Evolutionary conservation across 2,113 vertebrate genomes (phyloP).

Genomic region (Odontophorus gujanensis): DNA sequence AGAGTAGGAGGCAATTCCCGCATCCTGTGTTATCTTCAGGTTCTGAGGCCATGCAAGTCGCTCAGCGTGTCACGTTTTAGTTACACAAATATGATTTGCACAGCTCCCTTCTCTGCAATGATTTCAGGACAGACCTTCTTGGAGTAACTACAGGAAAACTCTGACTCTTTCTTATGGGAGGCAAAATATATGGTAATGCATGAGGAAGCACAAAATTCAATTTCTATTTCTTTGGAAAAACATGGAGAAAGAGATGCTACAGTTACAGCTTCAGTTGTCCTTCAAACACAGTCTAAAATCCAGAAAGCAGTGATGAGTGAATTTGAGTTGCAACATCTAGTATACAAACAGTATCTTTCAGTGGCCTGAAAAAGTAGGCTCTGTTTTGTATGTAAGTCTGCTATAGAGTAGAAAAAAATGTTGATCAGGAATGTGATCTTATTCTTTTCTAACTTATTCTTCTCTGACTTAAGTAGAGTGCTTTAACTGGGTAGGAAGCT

Average conservation of each 20-base stretch:
- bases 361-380: not conserved
- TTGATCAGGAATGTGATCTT: not conserved
- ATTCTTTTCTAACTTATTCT: not conserved
- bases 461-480: not conserved
- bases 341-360: not conserved
- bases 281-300: not conserved
- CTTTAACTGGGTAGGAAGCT: not conserved
- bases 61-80: not conserved
- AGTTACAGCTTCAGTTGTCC: not conserved
- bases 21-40: slow-evolving; percentile 8
- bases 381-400: not conserved
- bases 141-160: not conserved
- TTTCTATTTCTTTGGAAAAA: not conserved
- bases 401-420: no score
- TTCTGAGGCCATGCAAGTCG: not conserved
- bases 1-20: slow-evolving; percentile 38
- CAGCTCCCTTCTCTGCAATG: not conserved
- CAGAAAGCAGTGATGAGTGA: not conserved
- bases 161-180: not conserved
- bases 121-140: not conserved
- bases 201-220: not conserved
- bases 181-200: not conserved
- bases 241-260: not conserved
- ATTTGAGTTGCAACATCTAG: not conserved
- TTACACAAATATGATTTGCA: not conserved